Evolutionary conservation across 2,113 vertebrate genomes (phyloP), one percentile per base, ranked within the genome.

Genomic region (Forbesichthys papilliferus): DNA sequence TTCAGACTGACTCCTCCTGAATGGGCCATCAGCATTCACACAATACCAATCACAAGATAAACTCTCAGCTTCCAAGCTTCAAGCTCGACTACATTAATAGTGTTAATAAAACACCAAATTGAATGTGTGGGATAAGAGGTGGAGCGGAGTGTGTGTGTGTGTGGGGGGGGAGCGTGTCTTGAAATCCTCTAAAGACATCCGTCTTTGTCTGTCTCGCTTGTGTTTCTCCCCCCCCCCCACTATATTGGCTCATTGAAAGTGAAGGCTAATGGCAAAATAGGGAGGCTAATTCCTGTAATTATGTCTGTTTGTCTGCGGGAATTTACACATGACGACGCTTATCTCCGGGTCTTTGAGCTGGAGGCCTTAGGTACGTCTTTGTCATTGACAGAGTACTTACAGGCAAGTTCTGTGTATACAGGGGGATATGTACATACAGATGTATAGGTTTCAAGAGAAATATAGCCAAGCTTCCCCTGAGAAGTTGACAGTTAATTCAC

Each of bases 251-350:
- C 89, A 84, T 91, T 89, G 73, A 86, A 84, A 89, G 83, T 86
- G 86, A 87, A 88, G 86, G 85, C 86, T 89, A 90, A 89, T 90
- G 89, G 91, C 89, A 92, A 92, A 91, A 92, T 86, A 87, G 83
- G 36, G 82, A 27, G 71, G 65, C 82, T 92, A 91, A 93, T 93
- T 92, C 90, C 88, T 84, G 88, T 92, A 90, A 93, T 93, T 93
- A 92, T 70, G 78, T 78, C 77, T 83, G 86, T 87, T 92, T 91
- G 88, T 91, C 90, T 85, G 77, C 82, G 79, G 80, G 73, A 90
- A 86, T 90, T 62, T 89, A 55, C 66, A 12, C 74, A 78, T 90
- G 91, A 90, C 91, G 89, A 87, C 62, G 34, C 81, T 80, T 86
- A 78, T 75, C 80, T 27, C 78, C 73, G 69, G 75, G 84, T 88